A percentile compares a stretch with the other conserved stretches of the same genome.
phyloP scores from a whole-genome alignment of 2,888 invertebrate species.

The Drosophila peninsularis region DNA sequence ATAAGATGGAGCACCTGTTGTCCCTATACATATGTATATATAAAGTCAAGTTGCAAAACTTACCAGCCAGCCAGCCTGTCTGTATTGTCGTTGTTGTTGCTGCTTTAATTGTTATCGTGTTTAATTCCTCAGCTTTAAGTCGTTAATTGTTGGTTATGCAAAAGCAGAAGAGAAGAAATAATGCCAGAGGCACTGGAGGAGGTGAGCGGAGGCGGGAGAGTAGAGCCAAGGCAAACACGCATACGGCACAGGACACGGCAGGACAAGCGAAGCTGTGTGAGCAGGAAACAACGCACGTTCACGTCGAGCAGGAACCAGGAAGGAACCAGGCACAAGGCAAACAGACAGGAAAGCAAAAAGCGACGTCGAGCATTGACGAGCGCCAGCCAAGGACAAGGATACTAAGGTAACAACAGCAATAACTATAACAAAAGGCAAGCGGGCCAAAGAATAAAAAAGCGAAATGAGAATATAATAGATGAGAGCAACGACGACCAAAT shows the following conservation, averaged over 20 bases:
- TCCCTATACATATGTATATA: not conserved
- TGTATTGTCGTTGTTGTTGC: not conserved
- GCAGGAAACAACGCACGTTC: conserved; percentile 76
- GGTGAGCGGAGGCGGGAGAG: not conserved
- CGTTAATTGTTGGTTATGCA: conserved; percentile 40
- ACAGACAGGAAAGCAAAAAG: conserved; percentile 70
- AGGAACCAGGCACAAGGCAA: conserved; percentile 65
- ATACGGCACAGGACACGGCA: conserved; percentile 40
- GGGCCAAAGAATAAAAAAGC: conserved; percentile 23
- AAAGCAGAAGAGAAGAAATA: conserved; percentile 16
- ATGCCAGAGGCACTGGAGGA: not conserved
- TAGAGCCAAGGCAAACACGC: conserved; percentile 46
- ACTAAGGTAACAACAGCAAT: conserved; percentile 62
- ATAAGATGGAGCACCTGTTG: conserved; percentile 42
- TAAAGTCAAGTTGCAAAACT: conserved; percentile 5
- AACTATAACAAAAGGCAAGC: conserved; percentile 64
- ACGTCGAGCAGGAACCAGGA: conserved; percentile 77
- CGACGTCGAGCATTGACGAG: conserved; percentile 49
- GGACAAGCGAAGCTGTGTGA: conserved; percentile 29
- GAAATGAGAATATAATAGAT: not conserved
- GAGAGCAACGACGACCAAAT: not conserved
- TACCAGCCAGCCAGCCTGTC: conserved; percentile 17
- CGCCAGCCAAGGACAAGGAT: conserved; percentile 65
- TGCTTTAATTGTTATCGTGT: conserved; percentile 32
- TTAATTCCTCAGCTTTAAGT: conserved; percentile 35